Evolutionary conservation across 1,140 invertebrate species (phyloP).

Genomic region (Hyposmocoma kahamanoa): DNA sequence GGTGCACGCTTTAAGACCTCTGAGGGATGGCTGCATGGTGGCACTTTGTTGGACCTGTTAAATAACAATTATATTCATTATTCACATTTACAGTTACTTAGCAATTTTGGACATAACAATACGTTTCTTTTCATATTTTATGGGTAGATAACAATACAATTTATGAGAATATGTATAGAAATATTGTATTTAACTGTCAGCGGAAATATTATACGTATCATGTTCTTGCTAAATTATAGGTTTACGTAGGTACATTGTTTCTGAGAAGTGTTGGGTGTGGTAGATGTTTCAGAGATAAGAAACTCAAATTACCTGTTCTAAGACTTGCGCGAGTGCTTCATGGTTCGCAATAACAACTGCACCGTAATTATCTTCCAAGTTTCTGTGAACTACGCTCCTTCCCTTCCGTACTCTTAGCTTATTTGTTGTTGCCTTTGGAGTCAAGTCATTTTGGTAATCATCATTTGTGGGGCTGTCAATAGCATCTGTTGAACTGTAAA

Average conservation of each 20-base stretch:
- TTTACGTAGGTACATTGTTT: no score
- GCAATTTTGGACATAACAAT: no score
- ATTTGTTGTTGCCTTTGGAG: conserved; percentile 71
- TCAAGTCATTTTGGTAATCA: conserved; percentile 61
- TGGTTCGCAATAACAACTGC: conserved; percentile 92
- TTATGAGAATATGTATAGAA: no score
- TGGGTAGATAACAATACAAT: no score
- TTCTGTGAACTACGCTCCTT: conserved; percentile 85
- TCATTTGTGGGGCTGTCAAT: conserved; percentile 59
- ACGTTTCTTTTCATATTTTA: no score
- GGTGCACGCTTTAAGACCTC: conserved; percentile 80
- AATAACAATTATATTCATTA: no score
- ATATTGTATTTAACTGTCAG: no score
- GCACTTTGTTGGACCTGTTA: conserved; percentile 81
- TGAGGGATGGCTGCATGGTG: conserved; percentile 77
- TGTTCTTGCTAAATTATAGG: no score
- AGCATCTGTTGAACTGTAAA: conserved; percentile 76
- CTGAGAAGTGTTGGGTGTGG: no score
- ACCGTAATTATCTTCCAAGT: conserved; percentile 90
- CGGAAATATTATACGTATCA: no score
- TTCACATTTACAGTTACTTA: no score
- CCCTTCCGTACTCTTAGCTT: conserved; percentile 83
- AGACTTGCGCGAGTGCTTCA: conserved; percentile 87
- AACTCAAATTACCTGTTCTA: conserved; percentile 80
- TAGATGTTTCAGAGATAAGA: no score